These are phyloP conservation scores for Mactra quadrangularis DNA, from an alignment of 1,140 invertebrate species.

Conservation along the genomic window DNA sequence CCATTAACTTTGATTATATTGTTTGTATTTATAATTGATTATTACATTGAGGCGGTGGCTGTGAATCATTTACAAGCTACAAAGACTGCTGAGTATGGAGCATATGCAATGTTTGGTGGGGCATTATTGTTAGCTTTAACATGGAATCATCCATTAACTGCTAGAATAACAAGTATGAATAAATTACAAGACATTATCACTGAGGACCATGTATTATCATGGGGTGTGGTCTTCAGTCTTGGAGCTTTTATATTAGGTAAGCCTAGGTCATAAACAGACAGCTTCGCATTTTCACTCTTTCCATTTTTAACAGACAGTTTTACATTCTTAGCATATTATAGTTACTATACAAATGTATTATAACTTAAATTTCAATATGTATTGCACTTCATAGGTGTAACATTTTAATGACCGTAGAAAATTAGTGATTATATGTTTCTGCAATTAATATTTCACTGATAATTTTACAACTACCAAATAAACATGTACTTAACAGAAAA, in stretches of 20 bases:
- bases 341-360: too few relatives aligned
- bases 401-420: too few relatives aligned
- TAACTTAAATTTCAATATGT: too few relatives aligned
- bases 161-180: slow-evolving; percentile 77
- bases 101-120: slow-evolving; percentile 78
- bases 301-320: too few relatives aligned
- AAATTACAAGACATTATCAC: slow-evolving; percentile 80
- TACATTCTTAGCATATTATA: too few relatives aligned
- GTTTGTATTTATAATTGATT: slow-evolving; percentile 85
- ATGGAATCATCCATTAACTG: slow-evolving; percentile 81
- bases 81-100: slow-evolving; percentile 74
- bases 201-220: slow-evolving; percentile 84
- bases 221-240: slow-evolving; percentile 84
- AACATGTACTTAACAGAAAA: too few relatives aligned
- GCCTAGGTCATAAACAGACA: slow-evolving; percentile 13
- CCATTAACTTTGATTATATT: slow-evolving; percentile 82
- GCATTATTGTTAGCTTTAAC: slow-evolving; percentile 79
- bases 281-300: too few relatives aligned
- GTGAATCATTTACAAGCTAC: slow-evolving; percentile 78
- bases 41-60: slow-evolving; percentile 84
- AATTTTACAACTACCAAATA: too few relatives aligned
- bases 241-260: slow-evolving; percentile 83
- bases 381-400: too few relatives aligned
- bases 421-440: too few relatives aligned
- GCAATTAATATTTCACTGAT: too few relatives aligned